Evolutionary conservation across 2,888 invertebrate genomes (phyloP).

Genomic region (Megamerina dolium): DNA sequence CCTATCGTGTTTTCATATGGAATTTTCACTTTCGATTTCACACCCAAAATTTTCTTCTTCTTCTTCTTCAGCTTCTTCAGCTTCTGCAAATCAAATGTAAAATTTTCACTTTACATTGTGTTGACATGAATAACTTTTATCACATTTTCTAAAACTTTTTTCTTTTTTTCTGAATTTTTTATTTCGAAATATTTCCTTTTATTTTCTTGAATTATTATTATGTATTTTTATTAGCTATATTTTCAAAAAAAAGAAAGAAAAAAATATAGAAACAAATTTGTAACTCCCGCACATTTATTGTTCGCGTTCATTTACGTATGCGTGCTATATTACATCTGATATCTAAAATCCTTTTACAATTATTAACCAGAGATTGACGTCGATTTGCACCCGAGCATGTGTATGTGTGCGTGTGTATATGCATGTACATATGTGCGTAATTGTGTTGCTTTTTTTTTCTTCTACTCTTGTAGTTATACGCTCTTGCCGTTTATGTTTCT

Average conservation of each 20-base stretch:
- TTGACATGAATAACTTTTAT: conserved; percentile 9
- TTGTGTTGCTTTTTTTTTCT: too few species aligned
- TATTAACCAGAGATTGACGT: too few species aligned
- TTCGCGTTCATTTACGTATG: conserved; percentile 5
- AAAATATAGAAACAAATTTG: too few species aligned
- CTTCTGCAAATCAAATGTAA: conserved; percentile 1
- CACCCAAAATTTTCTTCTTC: conserved; percentile 33
- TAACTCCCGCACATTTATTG: background rate
- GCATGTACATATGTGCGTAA: too few species aligned
- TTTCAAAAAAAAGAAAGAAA: too few species aligned
- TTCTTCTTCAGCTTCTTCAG: conserved; percentile 9
- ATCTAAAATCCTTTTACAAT: conserved; percentile 5
- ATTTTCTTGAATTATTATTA: too few species aligned
- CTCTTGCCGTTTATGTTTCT: background rate
- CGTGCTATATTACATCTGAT: conserved; percentile 14
- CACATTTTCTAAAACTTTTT: too few species aligned
- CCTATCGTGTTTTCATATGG: conserved; percentile 27
- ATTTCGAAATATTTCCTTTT: too few species aligned
- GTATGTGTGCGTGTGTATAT: background rate
- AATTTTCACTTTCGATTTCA: conserved; percentile 48
- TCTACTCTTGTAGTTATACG: too few species aligned
- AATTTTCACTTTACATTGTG: conserved; percentile 4
- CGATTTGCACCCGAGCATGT: too few species aligned
- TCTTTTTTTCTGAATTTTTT: background rate
- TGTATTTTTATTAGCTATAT: too few species aligned